Evolutionary conservation across 2,888 invertebrate genomes (phyloP), one percentile per base, ranked within the genome.

Genomic region (Heteromurus nitidus): DNA sequence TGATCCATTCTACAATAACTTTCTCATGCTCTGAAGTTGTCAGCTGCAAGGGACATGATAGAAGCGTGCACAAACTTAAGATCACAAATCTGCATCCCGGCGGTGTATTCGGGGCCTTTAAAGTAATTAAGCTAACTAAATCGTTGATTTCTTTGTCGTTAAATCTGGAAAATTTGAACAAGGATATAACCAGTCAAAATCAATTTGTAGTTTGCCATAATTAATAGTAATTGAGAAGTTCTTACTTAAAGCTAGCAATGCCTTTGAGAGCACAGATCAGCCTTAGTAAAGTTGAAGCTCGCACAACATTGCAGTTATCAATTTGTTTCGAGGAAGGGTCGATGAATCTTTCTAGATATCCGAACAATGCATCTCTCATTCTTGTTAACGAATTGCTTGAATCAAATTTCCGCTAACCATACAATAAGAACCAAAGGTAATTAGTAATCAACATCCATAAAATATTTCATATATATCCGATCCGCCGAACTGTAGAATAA

Each of bases 81-180:
- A 97, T 96, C 0, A 97, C 96, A 89, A 98, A 97, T 88, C 97
- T 91, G 7, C 96, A 96, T 11, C 98, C 98, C 31, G 96, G 95
- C 26, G 95, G 94, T n/a, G 95, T 95, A 0, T 96, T 94, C 22
- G 94, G 94, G 0, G 96, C 96, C 88, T 95, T 95, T 31, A 95
- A 95, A 0, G 97, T 97, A 20, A 97, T 92, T 58, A 98, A 90
- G 88, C 95, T 93, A 16, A 98, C 92, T 31, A 98, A 91, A 64
- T 94, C 92, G 75, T 92, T 92, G 24, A 96, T 93, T 91, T 98
- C 98, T 86, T 98, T 97, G 88, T 98, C 98, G 88, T 95, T 95
- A 88, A 95, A 95, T 88, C 93, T 94, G 87, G 44, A 13, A 31
- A 9, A 36, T n/a, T n/a, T 36, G 28, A 65, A 79, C 30, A 62